Base-by-base conservation (phyloP, 2,888 invertebrate species). In the Petrolisthes cinctipes region DNA sequence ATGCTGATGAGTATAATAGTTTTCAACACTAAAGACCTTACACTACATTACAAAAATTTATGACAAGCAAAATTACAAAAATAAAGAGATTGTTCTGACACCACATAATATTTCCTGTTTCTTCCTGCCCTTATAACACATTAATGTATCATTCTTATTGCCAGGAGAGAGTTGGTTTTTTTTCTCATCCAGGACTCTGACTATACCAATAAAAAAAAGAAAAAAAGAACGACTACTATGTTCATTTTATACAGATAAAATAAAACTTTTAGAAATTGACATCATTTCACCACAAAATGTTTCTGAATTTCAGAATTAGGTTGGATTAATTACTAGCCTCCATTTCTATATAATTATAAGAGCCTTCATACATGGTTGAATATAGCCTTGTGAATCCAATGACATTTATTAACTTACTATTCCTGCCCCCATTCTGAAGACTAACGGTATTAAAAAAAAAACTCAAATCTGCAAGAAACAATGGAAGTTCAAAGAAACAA, bases 41-140 rank as follows among this genome's bases (percentile, higher is more conserved):
- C 4, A 6, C 71, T 71, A 71, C 14, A 20, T 20, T 71, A 71
- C 71, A 71, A 71, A 71, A 71, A 71, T 71, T 71, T 14, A 71
- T 71, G 71, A n/a, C 6, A n/a, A n/a, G 71, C 37, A 37, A n/a
- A 20, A 11, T 71, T 71, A 71, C 71, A 71, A 71, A 71, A 71
- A 71, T 71, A 71, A 71, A 71, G 71, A 71, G 71, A n/a, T 71
- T n/a, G 3, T 71, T 71, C 71, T 71, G 71, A 71, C 71, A 71
- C n/a, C 71, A 71, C 6, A 71, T n/a, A n/a, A 11, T 37, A 37
- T n/a, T 71, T n/a, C 6, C 20, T 11, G 71, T 71, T 20, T 71
- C n/a, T n/a, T 71, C 71, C 71, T 20, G 14, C 71, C 71, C 71
- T 11, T 6, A 61, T 61, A 17, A 61, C 17, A 61, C 37, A 37